These are phyloP conservation scores for Stylophora pistillata DNA, from an alignment of 64 coral and sea anemone genomes.

Conservation along the genomic window DNA sequence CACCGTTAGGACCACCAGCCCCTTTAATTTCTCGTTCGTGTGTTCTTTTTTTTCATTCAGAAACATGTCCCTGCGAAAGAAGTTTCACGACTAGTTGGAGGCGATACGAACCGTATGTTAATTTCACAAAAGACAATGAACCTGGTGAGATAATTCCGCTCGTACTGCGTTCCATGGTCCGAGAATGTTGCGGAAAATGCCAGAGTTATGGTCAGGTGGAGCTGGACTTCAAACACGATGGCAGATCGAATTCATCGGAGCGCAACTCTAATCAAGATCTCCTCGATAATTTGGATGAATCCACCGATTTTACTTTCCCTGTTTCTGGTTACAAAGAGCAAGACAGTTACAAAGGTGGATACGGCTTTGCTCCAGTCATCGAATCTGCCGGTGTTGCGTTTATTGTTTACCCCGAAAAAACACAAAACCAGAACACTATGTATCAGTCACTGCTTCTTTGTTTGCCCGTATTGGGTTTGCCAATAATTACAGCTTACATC, in stretches of 20 bases:
- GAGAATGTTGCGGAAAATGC: slow-evolving; percentile 66
- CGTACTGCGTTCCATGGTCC: slow-evolving; percentile 46
- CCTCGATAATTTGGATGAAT: slow-evolving; percentile 11
- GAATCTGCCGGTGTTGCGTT: slow-evolving; percentile 76
- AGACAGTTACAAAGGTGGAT: slow-evolving; percentile 50
- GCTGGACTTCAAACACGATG: slow-evolving; percentile 64
- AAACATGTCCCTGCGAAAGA: slow-evolving; percentile 73
- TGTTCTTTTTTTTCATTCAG: slow-evolving; percentile 19
- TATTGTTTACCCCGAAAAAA: slow-evolving; percentile 47
- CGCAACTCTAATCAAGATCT: slow-evolving; percentile 18
- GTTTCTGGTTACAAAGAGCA: slow-evolving; percentile 70
- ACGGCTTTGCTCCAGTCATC: slow-evolving; percentile 65
- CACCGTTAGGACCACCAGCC: not conserved
- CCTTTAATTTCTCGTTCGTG: not conserved
- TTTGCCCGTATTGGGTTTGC: slow-evolving; percentile 57
- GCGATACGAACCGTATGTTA: slow-evolving; percentile 68
- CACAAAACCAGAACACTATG: slow-evolving; percentile 36
- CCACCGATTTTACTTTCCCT: slow-evolving; percentile 82
- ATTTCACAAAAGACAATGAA: slow-evolving; percentile 37
- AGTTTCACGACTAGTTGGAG: slow-evolving; percentile 60
- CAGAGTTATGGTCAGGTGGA: slow-evolving; percentile 13
- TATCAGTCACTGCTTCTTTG: slow-evolving; percentile 34
- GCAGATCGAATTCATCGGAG: slow-evolving; percentile 22
- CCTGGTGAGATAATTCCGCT: slow-evolving; percentile 69
- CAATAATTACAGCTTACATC: slow-evolving; percentile 50